Base-by-base conservation (phyloP, 1,140 invertebrate genomes). In the Procambarus clarkii region DNA sequence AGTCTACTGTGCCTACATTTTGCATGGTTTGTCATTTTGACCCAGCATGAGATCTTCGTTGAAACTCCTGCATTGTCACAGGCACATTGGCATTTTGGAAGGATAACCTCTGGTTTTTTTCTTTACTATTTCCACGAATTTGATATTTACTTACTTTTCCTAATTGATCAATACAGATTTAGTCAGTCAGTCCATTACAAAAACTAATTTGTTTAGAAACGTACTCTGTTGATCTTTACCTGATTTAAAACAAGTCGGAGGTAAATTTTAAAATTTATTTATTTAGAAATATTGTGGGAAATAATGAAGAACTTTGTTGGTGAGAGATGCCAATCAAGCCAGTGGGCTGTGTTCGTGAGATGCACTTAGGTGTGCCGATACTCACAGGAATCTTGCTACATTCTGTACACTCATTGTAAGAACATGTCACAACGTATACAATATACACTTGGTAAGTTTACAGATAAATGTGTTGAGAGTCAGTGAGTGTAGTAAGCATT, bases 1-100 rank as follows among this genome's bases (percentile, higher is more conserved):
- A 71, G 69, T 71, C 69, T 71, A 71, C 69, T 71, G 69, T 71
- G 69, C 69, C 69, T 71, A 71, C 69, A 71, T 71, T 71, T 71
- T 71, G 69, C 69, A 4, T 71, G 69, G 18, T 71, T 21, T 24
- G 24, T 34, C 69, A 71, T 71, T 71, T 71, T 71, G 69, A 71
- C 69, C 69, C 69, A 71, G 69, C 69, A 71, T n/a, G 24, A 11
- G 3, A 34, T 71, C 69, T 71, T 71, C 69, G 11, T 71, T 71
- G 24, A 34, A 24, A 71, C 24, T 71, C 69, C 69, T 71, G 50
- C 5, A 34, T 3, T 71, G 69, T 71, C 69, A 71, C 69, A 71
- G 69, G 18, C 69, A 8, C n/a, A 71, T 71, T 71, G 21, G 8
- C 7, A 71, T 71, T 71, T 18, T 71, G 69, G 7, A 71, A 71